Evolutionary conservation across 92 coral and sea anemone genomes (phyloP).

Genomic region (Siderastrea siderea): DNA sequence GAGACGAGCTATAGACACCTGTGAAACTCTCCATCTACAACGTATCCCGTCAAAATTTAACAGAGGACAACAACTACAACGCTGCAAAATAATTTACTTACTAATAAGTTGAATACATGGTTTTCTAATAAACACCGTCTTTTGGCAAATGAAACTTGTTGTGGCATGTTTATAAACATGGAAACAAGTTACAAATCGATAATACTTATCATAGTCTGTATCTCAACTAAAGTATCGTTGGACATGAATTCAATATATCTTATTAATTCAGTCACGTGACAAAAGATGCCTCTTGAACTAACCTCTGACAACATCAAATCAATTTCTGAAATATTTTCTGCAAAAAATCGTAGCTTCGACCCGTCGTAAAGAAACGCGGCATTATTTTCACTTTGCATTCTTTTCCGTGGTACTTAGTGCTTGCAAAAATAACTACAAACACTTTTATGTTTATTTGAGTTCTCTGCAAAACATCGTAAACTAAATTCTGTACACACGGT

Average conservation of each 20-base stretch:
- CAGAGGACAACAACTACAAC: too few species aligned
- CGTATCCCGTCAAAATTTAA: too few species aligned
- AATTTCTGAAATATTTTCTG: not conserved
- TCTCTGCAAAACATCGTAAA: not conserved
- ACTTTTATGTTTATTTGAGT: conserved; percentile 4
- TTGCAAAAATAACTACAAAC: conserved; percentile 42
- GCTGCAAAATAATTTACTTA: not conserved
- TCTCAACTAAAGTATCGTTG: not conserved
- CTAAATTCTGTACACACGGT: not conserved
- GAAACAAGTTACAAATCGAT: conserved; percentile 19
- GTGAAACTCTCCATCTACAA: too few species aligned
- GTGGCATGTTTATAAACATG: not conserved
- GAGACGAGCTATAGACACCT: too few species aligned
- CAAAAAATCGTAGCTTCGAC: too few species aligned
- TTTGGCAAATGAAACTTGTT: conserved; percentile 2
- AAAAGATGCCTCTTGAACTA: not conserved
- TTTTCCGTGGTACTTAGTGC: conserved; percentile 6
- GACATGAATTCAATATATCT: conserved; percentile 7
- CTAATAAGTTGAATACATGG: not conserved
- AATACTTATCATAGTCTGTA: conserved; percentile 3
- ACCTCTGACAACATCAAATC: not conserved
- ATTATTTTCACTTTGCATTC: not conserved
- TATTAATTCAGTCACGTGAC: not conserved
- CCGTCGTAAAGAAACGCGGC: too few species aligned
- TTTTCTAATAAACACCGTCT: not conserved